Evolutionary conservation across 2,888 invertebrate genomes (phyloP).

Genomic region (Erebia epiphron): DNA sequence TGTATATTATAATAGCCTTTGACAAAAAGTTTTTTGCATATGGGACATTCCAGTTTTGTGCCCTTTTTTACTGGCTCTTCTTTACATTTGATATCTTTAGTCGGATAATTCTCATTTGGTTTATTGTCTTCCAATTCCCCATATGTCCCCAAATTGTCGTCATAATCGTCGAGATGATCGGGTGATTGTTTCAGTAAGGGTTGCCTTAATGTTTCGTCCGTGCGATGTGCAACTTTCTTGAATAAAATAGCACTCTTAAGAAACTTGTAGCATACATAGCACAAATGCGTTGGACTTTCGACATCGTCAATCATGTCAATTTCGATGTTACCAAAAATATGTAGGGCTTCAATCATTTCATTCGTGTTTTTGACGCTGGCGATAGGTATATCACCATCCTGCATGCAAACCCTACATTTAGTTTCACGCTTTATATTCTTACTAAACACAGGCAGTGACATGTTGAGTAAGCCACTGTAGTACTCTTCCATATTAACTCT

Average conservation of each 20-base stretch:
- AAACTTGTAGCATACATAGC: conserved; percentile 59
- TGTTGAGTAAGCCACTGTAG: conserved; percentile 32
- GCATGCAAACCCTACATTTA: conserved; percentile 63
- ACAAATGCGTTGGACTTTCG: conserved; percentile 56
- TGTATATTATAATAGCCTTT: too few relatives aligned
- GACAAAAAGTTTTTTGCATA: not conserved
- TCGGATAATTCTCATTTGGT: not conserved
- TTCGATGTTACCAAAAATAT: conserved; percentile 3
- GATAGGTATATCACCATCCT: conserved; percentile 55
- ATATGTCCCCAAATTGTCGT: not conserved
- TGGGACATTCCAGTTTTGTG: not conserved
- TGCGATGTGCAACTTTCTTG: conserved; percentile 56
- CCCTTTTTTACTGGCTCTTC: not conserved
- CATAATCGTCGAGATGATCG: not conserved
- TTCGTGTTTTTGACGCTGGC: conserved; percentile 42
- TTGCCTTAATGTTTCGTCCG: conserved; percentile 53
- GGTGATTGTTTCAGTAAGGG: conserved; percentile 36
- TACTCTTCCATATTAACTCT: conserved; percentile 38
- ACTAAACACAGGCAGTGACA: conserved; percentile 10
- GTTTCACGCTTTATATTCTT: conserved; percentile 17
- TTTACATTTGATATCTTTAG: not conserved
- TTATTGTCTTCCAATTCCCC: not conserved
- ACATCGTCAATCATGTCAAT: conserved; percentile 35
- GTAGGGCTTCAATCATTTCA: not conserved
- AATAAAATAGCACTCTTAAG: conserved; percentile 58